Base-by-base conservation (phyloP, 2,797 vertebrate genomes). In the Knipowitschia caucasica region DNA sequence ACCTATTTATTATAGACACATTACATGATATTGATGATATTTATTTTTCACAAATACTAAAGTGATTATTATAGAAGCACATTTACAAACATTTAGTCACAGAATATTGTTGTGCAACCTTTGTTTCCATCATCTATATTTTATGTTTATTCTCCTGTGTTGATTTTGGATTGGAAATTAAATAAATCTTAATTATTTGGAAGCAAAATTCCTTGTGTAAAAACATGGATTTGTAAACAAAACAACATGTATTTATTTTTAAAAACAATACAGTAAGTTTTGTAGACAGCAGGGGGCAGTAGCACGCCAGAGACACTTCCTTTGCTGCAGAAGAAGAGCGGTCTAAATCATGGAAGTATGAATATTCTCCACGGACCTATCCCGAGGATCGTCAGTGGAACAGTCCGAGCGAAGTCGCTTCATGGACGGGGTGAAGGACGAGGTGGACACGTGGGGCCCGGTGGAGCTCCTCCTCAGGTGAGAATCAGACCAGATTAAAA, bases 1-100 rank as follows among this genome's bases (percentile, higher is more conserved):
- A n/a, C n/a, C n/a, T 75, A 73, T 78, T 70, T 74, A 72, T 75
- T 65, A 35, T 71, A 55, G 45, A 57, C 30, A 53, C 55, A 2
- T 64, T 53, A 45, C 47, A 64, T 59, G 27, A 15, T 78, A 70
- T 81, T 75, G 44, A 64, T 59, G 27, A 15, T 78, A 70, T 81
- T 75, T 75, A 69, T 81, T 67, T 18, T 62, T 6, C 47, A 50
- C 45, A 47, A 49, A 50, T 24, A 56, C 8, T 57, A 36, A 30
- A 62, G 20, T 56, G 45, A 11, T 44, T 11, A 54, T 46, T 18
- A 17, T 59, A 17, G 67, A 71, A 56, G 35, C 56, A 17, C 64
- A 33, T 57, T 62, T 47, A 55, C 26, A 46, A 50, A 59, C 12
- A 49, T 52, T 36, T 47, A 40, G 12, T 52, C 25, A 30, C 50